phyloP scores from a whole-genome alignment of 1,140 invertebrate genomes.

The Drosophila serrata region DNA sequence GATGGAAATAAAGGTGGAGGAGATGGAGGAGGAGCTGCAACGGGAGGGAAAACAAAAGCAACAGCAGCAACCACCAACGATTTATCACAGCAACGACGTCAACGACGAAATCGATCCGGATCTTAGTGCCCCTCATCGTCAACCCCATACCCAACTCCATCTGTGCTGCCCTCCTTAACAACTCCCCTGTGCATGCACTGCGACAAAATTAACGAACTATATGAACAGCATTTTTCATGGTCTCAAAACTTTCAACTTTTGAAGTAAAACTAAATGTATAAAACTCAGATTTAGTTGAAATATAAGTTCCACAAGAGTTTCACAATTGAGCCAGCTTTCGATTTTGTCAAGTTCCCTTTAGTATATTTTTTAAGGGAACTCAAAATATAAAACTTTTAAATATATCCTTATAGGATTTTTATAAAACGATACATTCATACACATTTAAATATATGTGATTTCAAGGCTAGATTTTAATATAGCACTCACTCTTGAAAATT shows the following conservation, averaged over 20 bases:
- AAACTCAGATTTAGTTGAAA: neutral
- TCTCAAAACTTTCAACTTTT: no score
- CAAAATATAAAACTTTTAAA: neutral
- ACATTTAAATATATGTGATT: neutral
- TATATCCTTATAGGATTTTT: neutral
- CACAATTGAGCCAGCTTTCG: no score
- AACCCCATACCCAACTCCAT: constrained; percentile 22
- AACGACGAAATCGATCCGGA: constrained; percentile 83
- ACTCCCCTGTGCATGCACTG: constrained; percentile 25
- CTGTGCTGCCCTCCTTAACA: constrained; percentile 32
- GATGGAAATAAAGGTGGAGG: constrained; percentile 2
- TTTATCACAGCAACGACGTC: constrained; percentile 78
- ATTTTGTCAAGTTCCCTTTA: neutral
- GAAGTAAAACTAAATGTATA: no score
- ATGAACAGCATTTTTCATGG: no score
- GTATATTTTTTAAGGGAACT: neutral
- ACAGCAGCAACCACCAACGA: constrained; percentile 66
- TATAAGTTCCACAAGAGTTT: no score
- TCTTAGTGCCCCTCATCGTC: constrained; percentile 51
- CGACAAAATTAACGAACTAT: neutral
- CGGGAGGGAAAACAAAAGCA: constrained; percentile 50
- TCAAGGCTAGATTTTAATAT: neutral
- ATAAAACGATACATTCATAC: neutral
- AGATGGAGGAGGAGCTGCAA: constrained; percentile 22
- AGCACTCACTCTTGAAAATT: neutral